phyloP scores from a whole-genome alignment of 1,140 invertebrate species.

The Rhyzopertha dominica region DNA sequence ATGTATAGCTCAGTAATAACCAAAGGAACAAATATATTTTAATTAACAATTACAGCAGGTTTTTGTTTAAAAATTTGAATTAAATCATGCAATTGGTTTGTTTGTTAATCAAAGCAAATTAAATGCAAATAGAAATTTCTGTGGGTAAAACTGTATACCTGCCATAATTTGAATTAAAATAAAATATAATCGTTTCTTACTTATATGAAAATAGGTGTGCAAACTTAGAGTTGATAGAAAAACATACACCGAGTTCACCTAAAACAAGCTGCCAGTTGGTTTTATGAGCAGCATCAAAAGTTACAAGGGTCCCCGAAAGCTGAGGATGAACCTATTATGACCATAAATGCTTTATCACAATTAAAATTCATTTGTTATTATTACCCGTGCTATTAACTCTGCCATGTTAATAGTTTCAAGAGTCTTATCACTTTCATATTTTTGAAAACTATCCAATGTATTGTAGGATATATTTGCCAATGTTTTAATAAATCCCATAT shows the following conservation, averaged over 20 bases:
- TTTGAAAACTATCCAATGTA: slow-evolving; percentile 44
- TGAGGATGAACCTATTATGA: slow-evolving; percentile 36
- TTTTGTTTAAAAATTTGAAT: neutral
- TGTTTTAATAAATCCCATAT: slow-evolving; percentile 46
- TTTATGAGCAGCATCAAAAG: slow-evolving; percentile 34
- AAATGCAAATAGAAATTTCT: slow-evolving; percentile 3
- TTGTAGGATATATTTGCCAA: slow-evolving; percentile 50
- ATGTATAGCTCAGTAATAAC: too few relatives aligned
- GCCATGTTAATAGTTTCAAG: slow-evolving; percentile 48
- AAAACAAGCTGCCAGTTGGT: slow-evolving; percentile 49
- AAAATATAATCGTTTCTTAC: too few relatives aligned
- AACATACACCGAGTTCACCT: slow-evolving; percentile 53
- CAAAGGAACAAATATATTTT: too few relatives aligned
- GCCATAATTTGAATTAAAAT: slow-evolving; percentile 2
- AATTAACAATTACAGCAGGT: neutral
- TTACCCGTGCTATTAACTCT: slow-evolving; percentile 45
- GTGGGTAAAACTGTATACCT: slow-evolving; percentile 2
- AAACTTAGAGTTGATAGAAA: slow-evolving; percentile 49
- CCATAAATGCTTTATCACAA: slow-evolving; percentile 5
- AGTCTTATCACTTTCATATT: slow-evolving; percentile 44
- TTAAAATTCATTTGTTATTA: slow-evolving; percentile 20
- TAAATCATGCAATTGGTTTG: slow-evolving; percentile 6
- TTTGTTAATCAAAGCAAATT: neutral
- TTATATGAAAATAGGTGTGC: slow-evolving; percentile 31
- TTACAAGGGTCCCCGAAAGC: slow-evolving; percentile 32